phyloP scores from a whole-genome alignment of 2,797 vertebrate genomes.

The Hydrocynus forskahlii region DNA sequence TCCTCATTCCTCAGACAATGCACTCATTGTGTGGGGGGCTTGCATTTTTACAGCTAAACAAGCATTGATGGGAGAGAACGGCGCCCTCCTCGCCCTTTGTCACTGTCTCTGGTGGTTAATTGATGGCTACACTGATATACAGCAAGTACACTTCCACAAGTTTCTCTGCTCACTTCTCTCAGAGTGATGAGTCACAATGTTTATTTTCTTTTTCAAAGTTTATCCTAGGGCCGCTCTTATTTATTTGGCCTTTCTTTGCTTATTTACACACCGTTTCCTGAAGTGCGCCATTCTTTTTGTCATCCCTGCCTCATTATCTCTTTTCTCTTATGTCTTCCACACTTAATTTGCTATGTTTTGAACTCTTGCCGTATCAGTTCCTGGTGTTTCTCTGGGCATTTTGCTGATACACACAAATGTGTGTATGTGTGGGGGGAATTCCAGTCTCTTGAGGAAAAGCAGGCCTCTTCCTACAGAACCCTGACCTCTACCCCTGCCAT shows the following conservation, averaged over 20 bases:
- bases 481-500: conserved; percentile 25
- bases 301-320: conserved; percentile 48
- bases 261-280: conserved; percentile 61
- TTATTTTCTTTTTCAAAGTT: conserved; percentile 7
- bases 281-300: conserved; percentile 49
- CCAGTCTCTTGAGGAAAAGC: conserved; percentile 43
- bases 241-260: conserved; percentile 44
- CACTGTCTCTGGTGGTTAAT: conserved; percentile 58
- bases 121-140: conserved; percentile 48
- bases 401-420: conserved; percentile 33
- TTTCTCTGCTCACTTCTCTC: not conserved
- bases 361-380: conserved; percentile 73
- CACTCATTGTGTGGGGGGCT: conserved; percentile 64
- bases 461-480: conserved; percentile 38
- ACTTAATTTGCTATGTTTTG: conserved; percentile 71
- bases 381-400: conserved; percentile 54
- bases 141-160: conserved; percentile 18
- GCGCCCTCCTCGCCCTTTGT: conserved; percentile 47
- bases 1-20: conserved; percentile 75
- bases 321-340: conserved; percentile 32
- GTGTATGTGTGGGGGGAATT: conserved; percentile 20
- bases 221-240: conserved; percentile 28
- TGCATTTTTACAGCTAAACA: conserved; percentile 68
- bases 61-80: conserved; percentile 60
- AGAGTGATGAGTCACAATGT: not conserved